Evolutionary conservation across 2,888 invertebrate genomes (phyloP).

Genomic region (Leptarthrus brevirostris): DNA sequence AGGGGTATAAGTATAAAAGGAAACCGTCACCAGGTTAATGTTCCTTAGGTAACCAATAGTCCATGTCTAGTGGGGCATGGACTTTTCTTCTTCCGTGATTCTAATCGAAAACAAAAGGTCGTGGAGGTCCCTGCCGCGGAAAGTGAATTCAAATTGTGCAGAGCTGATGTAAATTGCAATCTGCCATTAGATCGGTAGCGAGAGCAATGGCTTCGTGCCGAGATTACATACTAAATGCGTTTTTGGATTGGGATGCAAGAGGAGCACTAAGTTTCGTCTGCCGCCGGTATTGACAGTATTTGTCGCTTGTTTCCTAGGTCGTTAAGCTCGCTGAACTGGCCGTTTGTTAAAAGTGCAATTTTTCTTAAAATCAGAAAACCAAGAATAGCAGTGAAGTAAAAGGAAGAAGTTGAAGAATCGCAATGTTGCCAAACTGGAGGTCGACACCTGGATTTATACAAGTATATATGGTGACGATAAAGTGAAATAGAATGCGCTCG

Average conservation of each 20-base stretch:
- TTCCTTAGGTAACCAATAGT: neutral
- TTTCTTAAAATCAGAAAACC: slow-evolving; percentile 23
- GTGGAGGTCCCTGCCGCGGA: slow-evolving; percentile 13
- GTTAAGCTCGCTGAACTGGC: neutral
- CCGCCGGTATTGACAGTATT: neutral
- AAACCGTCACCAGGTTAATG: neutral
- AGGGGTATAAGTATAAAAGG: slow-evolving; percentile 5
- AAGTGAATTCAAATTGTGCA: slow-evolving; percentile 45
- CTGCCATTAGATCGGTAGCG: slow-evolving; percentile 36
- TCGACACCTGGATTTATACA: too few relatives aligned
- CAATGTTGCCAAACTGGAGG: neutral
- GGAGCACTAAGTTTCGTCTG: neutral
- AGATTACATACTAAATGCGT: slow-evolving; percentile 2
- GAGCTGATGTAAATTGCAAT: slow-evolving; percentile 36
- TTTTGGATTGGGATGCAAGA: neutral
- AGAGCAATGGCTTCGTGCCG: slow-evolving; percentile 14
- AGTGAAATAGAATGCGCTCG: neutral
- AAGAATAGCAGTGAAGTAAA: neutral
- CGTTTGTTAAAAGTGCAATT: slow-evolving; percentile 7
- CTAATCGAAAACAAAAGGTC: slow-evolving; percentile 48
- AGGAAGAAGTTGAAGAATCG: neutral
- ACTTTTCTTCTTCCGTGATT: slow-evolving; percentile 42
- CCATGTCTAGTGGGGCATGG: slow-evolving; percentile 25
- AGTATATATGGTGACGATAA: neutral
- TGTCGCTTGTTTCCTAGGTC: slow-evolving; percentile 11